Evolutionary conservation across 2,113 vertebrate species (phyloP), one percentile per base, ranked within the genome.

Genomic region (Arenaria interpres): DNA sequence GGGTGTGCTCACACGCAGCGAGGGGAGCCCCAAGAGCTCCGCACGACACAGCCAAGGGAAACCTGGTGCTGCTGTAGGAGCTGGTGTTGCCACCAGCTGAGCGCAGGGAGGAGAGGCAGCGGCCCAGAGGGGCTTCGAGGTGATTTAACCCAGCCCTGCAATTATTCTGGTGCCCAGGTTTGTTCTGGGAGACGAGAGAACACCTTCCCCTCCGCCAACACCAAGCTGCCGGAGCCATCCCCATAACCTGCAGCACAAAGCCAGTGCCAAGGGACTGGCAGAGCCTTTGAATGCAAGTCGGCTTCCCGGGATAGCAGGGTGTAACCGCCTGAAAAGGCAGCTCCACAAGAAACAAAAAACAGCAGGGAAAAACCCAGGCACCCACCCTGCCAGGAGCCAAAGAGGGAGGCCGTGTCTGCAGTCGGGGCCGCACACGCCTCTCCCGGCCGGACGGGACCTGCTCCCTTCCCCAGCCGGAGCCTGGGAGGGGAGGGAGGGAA

Each of bases 381-480:
- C 75, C 93, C 93, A 92, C 96, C 96, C 93, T 53, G 95, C 46
- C 96, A 86, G 96, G 96, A 97, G 96, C 93, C 96, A 88, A 83
- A 50, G 0, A 83, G 90, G 96, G 93, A 96, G 96, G 75, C 88
- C 2, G 24, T 3, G 95, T 97, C 97, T 96, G 96, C 90, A 67
- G 85, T 23, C 82, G 63, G 90, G 68, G 88, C 91, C 63, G 94
- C 85, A 78, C 88, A 79, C 90, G 22, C 92, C 95, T 88, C 63
- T 90, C 82, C 92, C 1, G 4, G 93, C 95, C 1, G 88, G 93
- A 93, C 22, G 0, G 93, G 95, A 96, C 88, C 92, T 59, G 88
- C 90, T 90, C 95, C 72, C 60, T 77, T 81, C 46, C 43, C 79
- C 77, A 92, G 85, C 82, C 0, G 0, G 72, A 92, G 95, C 94